Evolutionary conservation across 2,888 invertebrate species (phyloP).

Genomic region (Ceraclea dissimilis): DNA sequence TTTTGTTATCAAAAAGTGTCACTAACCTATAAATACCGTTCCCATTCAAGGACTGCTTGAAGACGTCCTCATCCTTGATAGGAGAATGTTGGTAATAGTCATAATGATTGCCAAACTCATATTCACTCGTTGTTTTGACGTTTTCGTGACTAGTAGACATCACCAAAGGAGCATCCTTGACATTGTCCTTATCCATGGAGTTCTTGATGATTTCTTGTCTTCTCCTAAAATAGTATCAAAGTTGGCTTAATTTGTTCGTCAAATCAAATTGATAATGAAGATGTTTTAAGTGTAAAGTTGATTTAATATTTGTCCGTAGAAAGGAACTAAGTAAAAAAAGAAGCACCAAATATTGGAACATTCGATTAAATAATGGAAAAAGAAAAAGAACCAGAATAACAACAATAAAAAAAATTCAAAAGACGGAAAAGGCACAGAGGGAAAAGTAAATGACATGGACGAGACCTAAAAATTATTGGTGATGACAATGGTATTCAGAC

Average conservation of each 20-base stretch:
- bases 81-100: constrained; percentile 49
- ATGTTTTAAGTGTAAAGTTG: not conserved
- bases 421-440: no score
- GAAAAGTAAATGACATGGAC: no score
- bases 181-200: constrained; percentile 39
- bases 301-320: no score
- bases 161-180: constrained; percentile 44
- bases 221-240: constrained; percentile 40
- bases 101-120: constrained; percentile 42
- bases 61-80: constrained; percentile 53
- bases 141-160: constrained; percentile 59
- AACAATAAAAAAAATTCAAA: no score
- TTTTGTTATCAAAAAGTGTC: no score
- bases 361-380: no score
- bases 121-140: constrained; percentile 43
- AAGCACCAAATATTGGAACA: no score
- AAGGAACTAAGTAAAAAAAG: no score
- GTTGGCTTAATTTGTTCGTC: no score
- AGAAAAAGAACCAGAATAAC: no score
- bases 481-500: no score
- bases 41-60: constrained; percentile 41
- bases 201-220: constrained; percentile 43
- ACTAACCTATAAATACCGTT: constrained; percentile 45
- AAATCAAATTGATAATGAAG: constrained; percentile 1
- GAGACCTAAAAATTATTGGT: no score